Evolutionary conservation across 2,888 invertebrate species (phyloP), one percentile per base, ranked within the genome.

Genomic region (Pseudolycoriella hygida): DNA sequence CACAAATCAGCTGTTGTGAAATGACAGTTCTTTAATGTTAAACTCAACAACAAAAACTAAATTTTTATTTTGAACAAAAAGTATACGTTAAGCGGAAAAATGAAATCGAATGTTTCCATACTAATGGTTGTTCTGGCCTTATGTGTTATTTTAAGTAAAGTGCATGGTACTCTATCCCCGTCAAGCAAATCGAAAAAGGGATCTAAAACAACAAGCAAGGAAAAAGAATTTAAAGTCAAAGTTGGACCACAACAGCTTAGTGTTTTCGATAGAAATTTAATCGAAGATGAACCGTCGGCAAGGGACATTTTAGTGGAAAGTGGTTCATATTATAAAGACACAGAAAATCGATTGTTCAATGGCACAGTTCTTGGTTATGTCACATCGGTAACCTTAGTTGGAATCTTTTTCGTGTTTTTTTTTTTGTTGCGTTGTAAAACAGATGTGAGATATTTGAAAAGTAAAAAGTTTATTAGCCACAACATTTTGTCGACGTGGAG

Each of bases 341-440:
- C 80, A 3, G 65, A 70, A 12, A 20, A 18, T 10, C 72, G 76
- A 47, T 74, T 74, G 53, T 84, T 86, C 56, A 69, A 75, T 49
- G 80, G 80, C 41, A 69, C 79, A n/a, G 79, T 84, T 14, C 67
- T 94, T 49, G 94, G 87, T 47, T 94, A 87, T 64, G 85, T 93
- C 40, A 94, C 94, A 40, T 92, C 93, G 47, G 92, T 86, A 67
- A 66, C 70, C 67, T 47, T 2, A 6, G 25, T 25, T 25, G 25
- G n/a, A n/a, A n/a, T n/a, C n/a, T n/a, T n/a, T n/a, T n/a, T n/a
- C n/a, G n/a, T n/a, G n/a, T n/a, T n/a, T n/a, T n/a, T n/a, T 10
- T n/a, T 20, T 17, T 41, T 34, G 44, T 15, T 19, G 17, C 20
- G 30, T 14, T 31, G 31, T 31, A 31, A 10, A 31, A 40, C n/a